These are phyloP conservation scores for Habroteleia sp. DNA, from an alignment of 2,888 invertebrate species.

Conservation along the genomic window DNA sequence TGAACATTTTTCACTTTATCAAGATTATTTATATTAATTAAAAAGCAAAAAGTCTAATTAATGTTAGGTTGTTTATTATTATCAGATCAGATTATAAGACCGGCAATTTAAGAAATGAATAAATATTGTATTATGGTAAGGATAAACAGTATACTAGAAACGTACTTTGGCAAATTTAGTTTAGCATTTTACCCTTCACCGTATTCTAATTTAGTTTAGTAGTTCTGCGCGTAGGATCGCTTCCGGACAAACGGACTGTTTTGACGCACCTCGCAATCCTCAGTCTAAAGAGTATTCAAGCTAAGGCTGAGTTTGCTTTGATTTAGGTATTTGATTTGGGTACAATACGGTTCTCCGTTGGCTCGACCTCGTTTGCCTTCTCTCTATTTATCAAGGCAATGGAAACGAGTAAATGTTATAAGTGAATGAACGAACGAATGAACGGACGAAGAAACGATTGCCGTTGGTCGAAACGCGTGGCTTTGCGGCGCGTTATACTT, in stretches of 20 bases:
- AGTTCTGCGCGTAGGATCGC: conserved; percentile 24
- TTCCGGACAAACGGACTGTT: conserved; percentile 38
- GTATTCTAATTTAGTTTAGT: conserved; percentile 29
- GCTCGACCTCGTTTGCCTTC: conserved; percentile 27
- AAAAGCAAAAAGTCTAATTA: too few species aligned
- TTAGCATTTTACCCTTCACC: conserved; percentile 17
- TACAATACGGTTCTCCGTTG: conserved; percentile 14
- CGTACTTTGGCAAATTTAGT: conserved; percentile 36
- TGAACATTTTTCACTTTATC: too few species aligned
- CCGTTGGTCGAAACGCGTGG: not conserved
- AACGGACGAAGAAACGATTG: conserved; percentile 1
- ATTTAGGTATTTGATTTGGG: conserved; percentile 17
- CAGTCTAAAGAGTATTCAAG: conserved; percentile 19
- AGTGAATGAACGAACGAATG: conserved; percentile 6
- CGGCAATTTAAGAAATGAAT: too few species aligned
- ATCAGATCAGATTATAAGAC: too few species aligned
- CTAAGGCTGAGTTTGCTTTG: conserved; percentile 28
- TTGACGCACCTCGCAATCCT: conserved; percentile 26
- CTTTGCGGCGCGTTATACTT: conserved; percentile 15
- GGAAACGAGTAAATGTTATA: conserved; percentile 28
- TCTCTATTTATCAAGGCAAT: conserved; percentile 34
- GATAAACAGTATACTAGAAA: too few species aligned
- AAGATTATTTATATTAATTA: too few species aligned
- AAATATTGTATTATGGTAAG: too few species aligned
- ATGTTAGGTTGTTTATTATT: too few species aligned